A percentile compares a stretch with the other conserved stretches of the same genome.
Evolutionary conservation across 2,113 vertebrate genomes (phyloP).

Genomic region (Rhynchopsitta pachyrhyncha): DNA sequence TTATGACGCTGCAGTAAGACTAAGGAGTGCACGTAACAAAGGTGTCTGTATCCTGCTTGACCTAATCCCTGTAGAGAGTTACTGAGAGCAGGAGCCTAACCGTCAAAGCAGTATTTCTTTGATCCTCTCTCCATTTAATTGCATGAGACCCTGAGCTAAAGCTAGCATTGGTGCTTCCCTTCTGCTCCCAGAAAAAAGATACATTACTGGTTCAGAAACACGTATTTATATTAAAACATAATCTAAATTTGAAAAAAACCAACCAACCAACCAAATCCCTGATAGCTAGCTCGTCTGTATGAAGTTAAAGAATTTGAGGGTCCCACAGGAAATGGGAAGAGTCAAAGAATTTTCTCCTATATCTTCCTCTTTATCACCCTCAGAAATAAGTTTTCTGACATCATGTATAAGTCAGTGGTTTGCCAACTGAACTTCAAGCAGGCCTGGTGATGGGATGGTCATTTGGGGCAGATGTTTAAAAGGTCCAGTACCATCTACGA

Average conservation of each 20-base stretch:
- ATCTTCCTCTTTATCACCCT: neutral
- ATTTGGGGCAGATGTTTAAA: neutral
- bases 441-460: neutral
- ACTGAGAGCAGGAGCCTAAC: neutral
- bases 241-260: neutral
- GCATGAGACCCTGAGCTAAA: neutral
- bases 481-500: neutral
- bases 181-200: neutral
- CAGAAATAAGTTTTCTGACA: neutral
- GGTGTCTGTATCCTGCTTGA: neutral
- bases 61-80: neutral
- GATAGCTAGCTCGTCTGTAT: neutral
- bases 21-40: neutral
- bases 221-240: neutral
- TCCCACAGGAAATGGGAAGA: neutral
- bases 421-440: neutral
- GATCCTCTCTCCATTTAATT: neutral
- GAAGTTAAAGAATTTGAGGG: neutral
- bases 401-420: neutral
- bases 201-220: neutral
- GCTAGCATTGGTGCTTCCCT: neutral
- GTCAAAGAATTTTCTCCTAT: neutral
- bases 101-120: neutral
- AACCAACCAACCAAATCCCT: neutral
- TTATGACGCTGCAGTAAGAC: neutral